Evolutionary conservation across 2,888 invertebrate genomes (phyloP), one percentile per base, ranked within the genome.

Genomic region (Orchesellides sinensis): DNA sequence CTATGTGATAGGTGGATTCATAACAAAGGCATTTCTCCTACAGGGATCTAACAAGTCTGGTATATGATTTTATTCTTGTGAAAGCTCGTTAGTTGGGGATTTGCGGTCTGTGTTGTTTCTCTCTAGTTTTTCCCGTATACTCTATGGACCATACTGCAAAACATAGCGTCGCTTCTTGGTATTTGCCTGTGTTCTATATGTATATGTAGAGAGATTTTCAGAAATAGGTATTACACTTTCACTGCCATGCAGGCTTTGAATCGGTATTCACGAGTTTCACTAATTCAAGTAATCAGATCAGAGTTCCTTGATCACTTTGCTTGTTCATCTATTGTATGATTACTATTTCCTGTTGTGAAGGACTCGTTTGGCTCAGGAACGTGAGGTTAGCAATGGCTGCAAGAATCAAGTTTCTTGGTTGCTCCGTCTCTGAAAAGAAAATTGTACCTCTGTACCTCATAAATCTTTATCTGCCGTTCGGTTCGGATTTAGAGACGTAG

Each of bases 31-130:
- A n/a, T n/a, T n/a, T n/a, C n/a, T n/a, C n/a, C n/a, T n/a, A n/a
- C n/a, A n/a, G 49, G n/a, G 8, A 17, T 49, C 17, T 21, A 17
- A 17, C 17, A 19, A 8, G 8, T 49, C 49, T 14, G 49, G 49
- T 19, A 49, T n/a, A 17, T 12, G 32, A 40, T 65, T 65, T 40
- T 40, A 40, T 54, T 54, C 25, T 54, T 54, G 45, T 45, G 49
- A 52, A 69, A 69, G 69, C 69, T 69, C 49, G 69, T 69, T 52
- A 69, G 21, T 29, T 61, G 29, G 17, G 45, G 45, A 45, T 65
- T 69, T 52, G 69, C 32, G 10, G 49, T 45, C n/a, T 35, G 19
- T 63, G 63, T 63, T 65, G 14, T 68, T 23, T 52, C 52, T 52
- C 65, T 52, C 17, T n/a, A n/a, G n/a, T n/a, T n/a, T n/a, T n/a